phyloP scores from a whole-genome alignment of 2,113 vertebrate genomes.

The Xerus inauris region DNA sequence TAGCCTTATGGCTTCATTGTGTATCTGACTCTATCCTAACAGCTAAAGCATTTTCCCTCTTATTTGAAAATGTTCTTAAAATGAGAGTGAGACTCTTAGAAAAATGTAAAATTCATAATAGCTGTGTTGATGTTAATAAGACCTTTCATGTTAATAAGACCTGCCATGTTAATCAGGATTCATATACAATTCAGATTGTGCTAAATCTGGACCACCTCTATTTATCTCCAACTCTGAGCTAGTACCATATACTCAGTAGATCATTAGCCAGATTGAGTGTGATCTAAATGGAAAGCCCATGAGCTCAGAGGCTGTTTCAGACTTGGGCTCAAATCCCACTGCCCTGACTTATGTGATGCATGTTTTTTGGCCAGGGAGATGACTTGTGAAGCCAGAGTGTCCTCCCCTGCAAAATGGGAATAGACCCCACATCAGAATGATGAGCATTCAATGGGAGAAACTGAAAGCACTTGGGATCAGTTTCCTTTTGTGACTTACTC shows the following conservation, averaged over 20 bases:
- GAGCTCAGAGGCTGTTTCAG: neutral
- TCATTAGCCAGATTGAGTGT: neutral
- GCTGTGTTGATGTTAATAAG: neutral
- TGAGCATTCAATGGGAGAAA: neutral
- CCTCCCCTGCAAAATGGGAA: neutral
- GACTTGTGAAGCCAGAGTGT: neutral
- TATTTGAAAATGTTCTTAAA: neutral
- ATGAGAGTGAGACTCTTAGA: neutral
- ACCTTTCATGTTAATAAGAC: neutral
- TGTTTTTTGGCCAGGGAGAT: neutral
- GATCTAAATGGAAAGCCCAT: neutral
- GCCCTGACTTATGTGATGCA: neutral
- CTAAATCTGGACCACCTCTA: neutral
- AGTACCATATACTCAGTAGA: neutral
- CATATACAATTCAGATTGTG: neutral
- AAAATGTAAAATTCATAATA: neutral
- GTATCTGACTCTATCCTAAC: neutral
- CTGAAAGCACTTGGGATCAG: neutral
- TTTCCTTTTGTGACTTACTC: neutral
- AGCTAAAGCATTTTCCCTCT: neutral
- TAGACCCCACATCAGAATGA: neutral
- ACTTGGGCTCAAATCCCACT: neutral
- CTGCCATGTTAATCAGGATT: neutral
- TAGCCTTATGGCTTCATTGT: neutral
- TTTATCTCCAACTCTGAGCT: neutral